Conservation (phyloP, 2,797 vertebrate genomes). For the Sebastes steindachneri region DNA sequence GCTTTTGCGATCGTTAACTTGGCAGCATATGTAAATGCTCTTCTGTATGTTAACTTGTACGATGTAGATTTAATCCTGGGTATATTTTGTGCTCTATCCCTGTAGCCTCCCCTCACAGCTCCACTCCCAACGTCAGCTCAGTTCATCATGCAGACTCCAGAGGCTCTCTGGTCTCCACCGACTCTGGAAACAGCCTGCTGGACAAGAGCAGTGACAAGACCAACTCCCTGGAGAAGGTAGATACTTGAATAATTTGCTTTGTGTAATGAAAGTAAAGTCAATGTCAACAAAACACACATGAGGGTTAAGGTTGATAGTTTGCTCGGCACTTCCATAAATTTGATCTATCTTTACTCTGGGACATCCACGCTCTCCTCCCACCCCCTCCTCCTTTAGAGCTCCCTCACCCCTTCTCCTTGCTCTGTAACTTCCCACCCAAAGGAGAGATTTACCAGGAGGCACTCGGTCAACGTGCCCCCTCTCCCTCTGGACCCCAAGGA, state of each 20-base stretch:
- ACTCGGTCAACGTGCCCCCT: constrained; percentile 87
- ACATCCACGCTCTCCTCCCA: constrained; percentile 1
- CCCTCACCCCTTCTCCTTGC: constrained; percentile 55
- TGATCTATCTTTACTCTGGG: constrained; percentile 8
- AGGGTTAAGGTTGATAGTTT: neutral
- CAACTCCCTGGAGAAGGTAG: constrained; percentile 93
- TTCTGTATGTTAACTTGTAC: neutral
- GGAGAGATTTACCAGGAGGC: constrained; percentile 89
- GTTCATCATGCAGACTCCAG: constrained; percentile 93
- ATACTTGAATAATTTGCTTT: neutral
- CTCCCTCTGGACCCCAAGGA: constrained; percentile 80
- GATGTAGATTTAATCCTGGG: neutral
- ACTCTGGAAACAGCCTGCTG: constrained; percentile 93
- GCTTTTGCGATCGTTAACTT: too few relatives aligned
- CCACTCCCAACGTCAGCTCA: constrained; percentile 90
- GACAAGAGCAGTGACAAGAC: constrained; percentile 92
- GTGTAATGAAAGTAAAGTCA: neutral
- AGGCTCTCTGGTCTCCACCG: constrained; percentile 94
- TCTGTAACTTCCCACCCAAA: constrained; percentile 73
- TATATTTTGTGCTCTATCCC: neutral
- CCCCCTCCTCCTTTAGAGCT: constrained; percentile 28
- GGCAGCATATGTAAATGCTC: neutral
- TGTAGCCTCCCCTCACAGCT: constrained; percentile 91
- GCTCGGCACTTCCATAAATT: neutral
- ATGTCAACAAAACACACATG: neutral